Evolutionary conservation across 2,888 invertebrate species (phyloP), one percentile per base, ranked within the genome.

Genomic region (Caenorhabditis auriculariae): DNA sequence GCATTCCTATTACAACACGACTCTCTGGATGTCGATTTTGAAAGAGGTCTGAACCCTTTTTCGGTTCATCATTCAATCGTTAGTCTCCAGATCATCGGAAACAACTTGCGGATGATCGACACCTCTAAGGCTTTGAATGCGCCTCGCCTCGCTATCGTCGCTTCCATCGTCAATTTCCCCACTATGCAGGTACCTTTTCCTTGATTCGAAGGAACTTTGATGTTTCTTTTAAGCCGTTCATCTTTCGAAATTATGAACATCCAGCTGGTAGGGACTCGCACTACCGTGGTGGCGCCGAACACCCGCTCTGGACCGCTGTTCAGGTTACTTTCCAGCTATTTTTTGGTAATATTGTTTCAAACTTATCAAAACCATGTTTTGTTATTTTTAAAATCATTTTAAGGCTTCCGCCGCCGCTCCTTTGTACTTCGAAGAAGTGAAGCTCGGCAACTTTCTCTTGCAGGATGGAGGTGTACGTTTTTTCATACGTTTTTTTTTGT

Each of bases 371-470:
- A 89, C 90, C 15, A 88, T n/a, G n/a, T n/a, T n/a, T n/a, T n/a
- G n/a, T n/a, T n/a, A n/a, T n/a, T n/a, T n/a, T n/a, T n/a, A n/a
- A 32, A 6, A 21, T 32, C n/a, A 43, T 3, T 37, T 91, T 26
- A 84, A 91, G 69, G 93, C 93, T 0, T 91, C 91, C 0, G 90
- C 91, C 41, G 92, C 93, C 42, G 93, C 93, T 4, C 93, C 93
- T 2, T 90, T 90, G 0, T 92, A 91, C 85, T 93, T 91, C 84
- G 88, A 89, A 79, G 92, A 91, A 83, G 89, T 88, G 80, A 86
- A 86, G 66, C 84, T 88, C 21, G 88, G 46, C n/a, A 60, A 64
- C 44, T 50, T 67, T 9, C 46, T 69, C 12, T 60, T 69, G 9
- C 75, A 78, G 60, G 79, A 79, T 48, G 79, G 79, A 12, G 79